Conservation (phyloP, 2,113 vertebrate genomes). For the Colistium nudipinnis region DNA sequence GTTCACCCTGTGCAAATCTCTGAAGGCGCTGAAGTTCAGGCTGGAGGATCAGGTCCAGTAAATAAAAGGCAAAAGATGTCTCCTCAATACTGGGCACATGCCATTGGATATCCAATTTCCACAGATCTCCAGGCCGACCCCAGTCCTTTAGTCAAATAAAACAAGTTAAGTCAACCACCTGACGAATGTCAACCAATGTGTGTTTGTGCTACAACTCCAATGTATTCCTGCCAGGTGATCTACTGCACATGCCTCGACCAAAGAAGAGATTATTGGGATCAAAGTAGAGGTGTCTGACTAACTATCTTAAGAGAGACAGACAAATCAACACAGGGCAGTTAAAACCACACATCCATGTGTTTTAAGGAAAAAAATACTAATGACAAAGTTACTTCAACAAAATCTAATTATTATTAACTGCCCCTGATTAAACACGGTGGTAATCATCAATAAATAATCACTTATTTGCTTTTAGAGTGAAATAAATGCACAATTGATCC, state of each 20-base stretch:
- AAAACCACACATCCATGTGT: too few relatives aligned
- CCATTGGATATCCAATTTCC: constrained; percentile 95
- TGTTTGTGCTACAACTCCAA: neutral
- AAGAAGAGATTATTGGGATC: too few relatives aligned
- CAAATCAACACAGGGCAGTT: too few relatives aligned
- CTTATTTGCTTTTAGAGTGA: neutral
- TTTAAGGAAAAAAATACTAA: too few relatives aligned
- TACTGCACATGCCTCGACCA: too few relatives aligned
- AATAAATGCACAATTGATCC: neutral
- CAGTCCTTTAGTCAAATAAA: too few relatives aligned
- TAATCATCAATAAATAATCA: neutral
- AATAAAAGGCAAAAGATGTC: constrained; percentile 87
- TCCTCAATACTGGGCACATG: constrained; percentile 93
- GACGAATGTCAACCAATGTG: neutral
- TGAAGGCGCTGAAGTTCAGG: constrained; percentile 91
- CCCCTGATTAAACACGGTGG: neutral
- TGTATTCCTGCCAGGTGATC: neutral
- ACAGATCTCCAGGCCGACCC: constrained; percentile 96
- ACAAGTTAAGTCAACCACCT: too few relatives aligned
- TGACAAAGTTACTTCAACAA: too few relatives aligned
- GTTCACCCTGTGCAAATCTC: constrained; percentile 85
- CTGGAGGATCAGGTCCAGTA: constrained; percentile 93
- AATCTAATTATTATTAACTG: too few relatives aligned
- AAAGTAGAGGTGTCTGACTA: too few relatives aligned
- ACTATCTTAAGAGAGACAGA: too few relatives aligned